A percentile compares a stretch with the other conserved stretches of the same genome.
phyloP scores from a whole-genome alignment of 1,140 invertebrate genomes.

The Charaxes varanes region DNA sequence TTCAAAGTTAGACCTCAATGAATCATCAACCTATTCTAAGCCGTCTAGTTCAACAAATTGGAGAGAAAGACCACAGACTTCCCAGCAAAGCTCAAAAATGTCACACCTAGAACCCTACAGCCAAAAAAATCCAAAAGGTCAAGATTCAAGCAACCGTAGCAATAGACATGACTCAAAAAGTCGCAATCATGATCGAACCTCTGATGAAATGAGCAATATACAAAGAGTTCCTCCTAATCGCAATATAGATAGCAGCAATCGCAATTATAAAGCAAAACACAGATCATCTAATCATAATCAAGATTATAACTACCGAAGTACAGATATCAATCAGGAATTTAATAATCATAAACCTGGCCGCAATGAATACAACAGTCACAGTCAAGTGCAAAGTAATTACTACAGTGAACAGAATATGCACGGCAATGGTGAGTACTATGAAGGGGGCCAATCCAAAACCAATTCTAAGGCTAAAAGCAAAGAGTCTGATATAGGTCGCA shows the following conservation, averaged over 20 bases:
- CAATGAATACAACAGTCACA: constrained; percentile 12
- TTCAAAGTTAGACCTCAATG: constrained; percentile 21
- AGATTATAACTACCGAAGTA: background rate
- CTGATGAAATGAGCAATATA: constrained; percentile 13
- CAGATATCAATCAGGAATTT: constrained; percentile 5
- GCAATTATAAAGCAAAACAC: constrained; percentile 12
- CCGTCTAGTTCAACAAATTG: constrained; percentile 45
- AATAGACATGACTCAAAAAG: constrained; percentile 15
- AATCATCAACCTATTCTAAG: constrained; percentile 25
- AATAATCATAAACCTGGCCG: constrained; percentile 1
- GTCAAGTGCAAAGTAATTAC: constrained; percentile 12
- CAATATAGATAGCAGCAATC: constrained; percentile 8
- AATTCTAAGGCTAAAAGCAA: constrained; percentile 51
- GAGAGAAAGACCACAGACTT: constrained; percentile 45
- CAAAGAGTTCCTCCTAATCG: constrained; percentile 12
- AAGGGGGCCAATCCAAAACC: constrained; percentile 34
- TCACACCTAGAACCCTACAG: constrained; percentile 17
- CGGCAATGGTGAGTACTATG: constrained; percentile 11
- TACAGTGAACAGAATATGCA: constrained; percentile 13
- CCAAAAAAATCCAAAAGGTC: constrained; percentile 23
- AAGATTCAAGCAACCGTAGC: constrained; percentile 19
- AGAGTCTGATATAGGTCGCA: constrained; percentile 42
- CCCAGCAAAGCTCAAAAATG: constrained; percentile 24
- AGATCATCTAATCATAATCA: constrained; percentile 3
- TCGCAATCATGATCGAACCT: constrained; percentile 17